Conservation (phyloP, 2,113 vertebrate genomes). For the Mus pahari region DNA sequence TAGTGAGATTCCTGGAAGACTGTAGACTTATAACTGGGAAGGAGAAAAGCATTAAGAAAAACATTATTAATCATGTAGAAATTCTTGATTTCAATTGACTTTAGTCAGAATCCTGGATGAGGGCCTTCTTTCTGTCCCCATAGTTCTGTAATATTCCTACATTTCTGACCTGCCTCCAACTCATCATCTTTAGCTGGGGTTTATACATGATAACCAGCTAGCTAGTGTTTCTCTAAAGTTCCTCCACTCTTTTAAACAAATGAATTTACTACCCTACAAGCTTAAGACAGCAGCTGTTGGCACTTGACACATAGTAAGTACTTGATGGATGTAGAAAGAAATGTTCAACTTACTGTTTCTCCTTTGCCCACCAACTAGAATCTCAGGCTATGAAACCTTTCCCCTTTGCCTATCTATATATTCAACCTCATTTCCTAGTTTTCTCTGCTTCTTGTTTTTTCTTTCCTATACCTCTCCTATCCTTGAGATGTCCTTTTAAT, state of each 20-base stretch:
- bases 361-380: neutral
- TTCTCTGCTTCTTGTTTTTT: neutral
- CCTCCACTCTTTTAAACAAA: neutral
- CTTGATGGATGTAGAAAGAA: neutral
- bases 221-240: neutral
- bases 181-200: neutral
- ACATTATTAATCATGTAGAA: neutral
- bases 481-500: constrained; percentile 33
- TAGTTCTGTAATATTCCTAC: neutral
- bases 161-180: neutral
- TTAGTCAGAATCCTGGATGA: neutral
- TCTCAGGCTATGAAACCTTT: neutral
- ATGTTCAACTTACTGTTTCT: neutral
- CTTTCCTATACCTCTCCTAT: neutral
- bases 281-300: neutral
- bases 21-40: neutral
- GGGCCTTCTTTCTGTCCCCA: neutral
- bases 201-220: neutral
- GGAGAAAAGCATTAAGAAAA: neutral
- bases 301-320: neutral
- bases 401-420: neutral
- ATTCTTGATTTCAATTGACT: neutral
- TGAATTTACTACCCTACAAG: neutral
- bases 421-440: neutral
- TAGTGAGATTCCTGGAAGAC: neutral